A percentile compares a stretch with the other conserved stretches of the same genome.
phyloP scores from a whole-genome alignment of 92 coral and sea anemone genomes.

The Epizoanthus illoricatus region DNA sequence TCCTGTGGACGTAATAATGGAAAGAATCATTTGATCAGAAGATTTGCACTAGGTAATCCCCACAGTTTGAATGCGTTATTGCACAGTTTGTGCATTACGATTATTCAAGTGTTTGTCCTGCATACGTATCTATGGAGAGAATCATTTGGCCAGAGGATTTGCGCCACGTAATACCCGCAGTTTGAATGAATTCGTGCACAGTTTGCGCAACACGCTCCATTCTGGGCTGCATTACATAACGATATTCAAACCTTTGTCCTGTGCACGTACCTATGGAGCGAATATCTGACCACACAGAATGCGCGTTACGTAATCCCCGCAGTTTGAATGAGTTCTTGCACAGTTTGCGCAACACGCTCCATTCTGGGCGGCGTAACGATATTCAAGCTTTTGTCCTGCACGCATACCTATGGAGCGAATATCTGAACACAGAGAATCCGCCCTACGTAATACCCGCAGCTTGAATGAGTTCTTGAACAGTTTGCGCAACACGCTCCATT shows the following conservation, averaged over 20 bases:
- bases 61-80: constrained; percentile 50
- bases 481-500: constrained; percentile 64
- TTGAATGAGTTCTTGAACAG: constrained; percentile 52
- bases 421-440: background rate
- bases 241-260: no score
- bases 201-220: constrained; percentile 64
- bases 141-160: no score
- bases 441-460: constrained; percentile 33
- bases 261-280: no score
- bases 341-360: constrained; percentile 58
- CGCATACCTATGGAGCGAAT: no score
- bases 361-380: constrained; percentile 20
- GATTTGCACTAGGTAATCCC: constrained; percentile 5
- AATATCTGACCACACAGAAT: no score
- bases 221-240: constrained; percentile 30
- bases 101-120: no score
- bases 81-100: constrained; percentile 41
- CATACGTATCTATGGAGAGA: no score
- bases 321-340: constrained; percentile 54
- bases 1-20: no score
- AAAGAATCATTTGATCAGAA: no score
- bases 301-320: constrained; percentile 18
- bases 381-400: no score
- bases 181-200: constrained; percentile 53
- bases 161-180: constrained; percentile 26